phyloP scores from a whole-genome alignment of 2,113 vertebrate genomes.

The Tretioscincus oriximinensis region DNA sequence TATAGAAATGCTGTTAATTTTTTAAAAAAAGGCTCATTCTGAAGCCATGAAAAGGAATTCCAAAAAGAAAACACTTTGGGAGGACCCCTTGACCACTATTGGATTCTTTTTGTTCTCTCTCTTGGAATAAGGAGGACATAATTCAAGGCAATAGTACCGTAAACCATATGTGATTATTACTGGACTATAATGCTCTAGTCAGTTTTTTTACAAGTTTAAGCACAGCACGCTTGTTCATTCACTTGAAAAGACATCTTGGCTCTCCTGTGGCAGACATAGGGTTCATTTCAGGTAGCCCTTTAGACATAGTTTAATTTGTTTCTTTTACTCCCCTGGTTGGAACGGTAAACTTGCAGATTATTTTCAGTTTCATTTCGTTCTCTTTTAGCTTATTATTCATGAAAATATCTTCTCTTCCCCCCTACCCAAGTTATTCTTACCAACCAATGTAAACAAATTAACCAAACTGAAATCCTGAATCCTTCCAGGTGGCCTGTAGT shows the following conservation, averaged over 20 bases:
- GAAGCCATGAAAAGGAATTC: slow-evolving; percentile 3
- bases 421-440: neutral
- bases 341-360: neutral
- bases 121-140: slow-evolving; percentile 32
- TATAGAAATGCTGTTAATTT: neutral
- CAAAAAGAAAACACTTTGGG: slow-evolving; percentile 41
- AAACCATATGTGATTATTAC: slow-evolving; percentile 30
- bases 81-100: slow-evolving; percentile 36
- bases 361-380: slow-evolving; percentile 14
- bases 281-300: neutral
- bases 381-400: neutral
- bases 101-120: slow-evolving; percentile 38
- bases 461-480: neutral
- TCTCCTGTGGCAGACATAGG: slow-evolving; percentile 37
- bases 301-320: neutral
- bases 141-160: slow-evolving; percentile 31
- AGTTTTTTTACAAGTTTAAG: neutral
- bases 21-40: neutral
- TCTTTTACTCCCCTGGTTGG: neutral
- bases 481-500: slow-evolving; percentile 19
- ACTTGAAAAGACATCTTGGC: slow-evolving; percentile 26
- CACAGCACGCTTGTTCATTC: slow-evolving; percentile 24
- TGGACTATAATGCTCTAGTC: neutral
- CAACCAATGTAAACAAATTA: neutral
- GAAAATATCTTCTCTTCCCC: neutral